These are phyloP conservation scores for Phrynocephalus forsythii DNA, from an alignment of 2,797 vertebrate species.

Conservation along the genomic window DNA sequence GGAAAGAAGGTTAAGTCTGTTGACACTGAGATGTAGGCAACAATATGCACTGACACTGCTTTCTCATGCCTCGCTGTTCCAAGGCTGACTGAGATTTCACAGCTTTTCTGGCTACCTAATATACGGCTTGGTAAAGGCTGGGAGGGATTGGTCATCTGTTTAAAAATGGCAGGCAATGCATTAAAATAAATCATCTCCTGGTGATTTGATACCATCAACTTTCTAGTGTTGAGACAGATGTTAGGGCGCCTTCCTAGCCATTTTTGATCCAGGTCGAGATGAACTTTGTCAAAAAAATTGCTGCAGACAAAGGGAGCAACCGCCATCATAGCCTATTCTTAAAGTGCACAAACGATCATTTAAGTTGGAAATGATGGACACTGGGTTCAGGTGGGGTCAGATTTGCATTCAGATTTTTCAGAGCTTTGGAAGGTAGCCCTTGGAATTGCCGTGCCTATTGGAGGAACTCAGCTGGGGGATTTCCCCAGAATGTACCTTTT, in stretches of 20 bases:
- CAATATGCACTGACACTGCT: conserved; percentile 19
- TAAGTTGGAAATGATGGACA: neutral
- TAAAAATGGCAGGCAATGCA: neutral
- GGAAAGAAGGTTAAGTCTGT: conserved; percentile 70
- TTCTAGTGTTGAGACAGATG: neutral
- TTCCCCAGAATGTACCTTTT: too few relatives aligned
- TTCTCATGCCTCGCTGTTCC: conserved; percentile 49
- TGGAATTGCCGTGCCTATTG: too few relatives aligned
- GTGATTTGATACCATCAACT: neutral
- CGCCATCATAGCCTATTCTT: neutral
- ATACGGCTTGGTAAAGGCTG: conserved; percentile 48
- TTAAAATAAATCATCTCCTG: neutral
- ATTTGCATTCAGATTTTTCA: neutral
- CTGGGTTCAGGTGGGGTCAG: neutral
- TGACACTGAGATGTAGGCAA: conserved; percentile 56
- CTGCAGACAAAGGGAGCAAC: neutral
- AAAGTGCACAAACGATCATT: neutral
- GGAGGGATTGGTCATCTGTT: conserved; percentile 25
- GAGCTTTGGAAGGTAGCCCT: too few relatives aligned
- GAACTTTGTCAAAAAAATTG: neutral
- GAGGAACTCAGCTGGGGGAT: too few relatives aligned
- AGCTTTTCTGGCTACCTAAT: conserved; percentile 43
- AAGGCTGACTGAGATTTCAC: conserved; percentile 32
- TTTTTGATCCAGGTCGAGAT: neutral
- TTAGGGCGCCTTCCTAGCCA: neutral